These are phyloP conservation scores for Tetramorium simillimum DNA, from an alignment of 1,140 invertebrate genomes.

Conservation along the genomic window DNA sequence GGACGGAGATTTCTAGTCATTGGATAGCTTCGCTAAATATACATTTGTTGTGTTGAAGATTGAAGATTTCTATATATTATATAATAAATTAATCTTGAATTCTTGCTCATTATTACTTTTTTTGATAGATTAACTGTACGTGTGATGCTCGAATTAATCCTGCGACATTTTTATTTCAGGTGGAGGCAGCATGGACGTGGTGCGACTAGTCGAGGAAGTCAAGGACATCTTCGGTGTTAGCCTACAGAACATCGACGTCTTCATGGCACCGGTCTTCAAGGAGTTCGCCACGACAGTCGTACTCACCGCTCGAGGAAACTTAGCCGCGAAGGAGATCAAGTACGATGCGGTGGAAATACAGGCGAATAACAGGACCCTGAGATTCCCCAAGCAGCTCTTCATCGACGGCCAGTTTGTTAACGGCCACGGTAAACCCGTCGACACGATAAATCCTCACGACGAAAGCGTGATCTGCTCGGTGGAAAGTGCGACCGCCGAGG, in stretches of 20 bases:
- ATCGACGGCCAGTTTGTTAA: slow-evolving; percentile 96
- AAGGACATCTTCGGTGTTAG: slow-evolving; percentile 92
- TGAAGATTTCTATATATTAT: not conserved
- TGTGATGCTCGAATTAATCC: not conserved
- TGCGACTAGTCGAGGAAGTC: slow-evolving; percentile 96
- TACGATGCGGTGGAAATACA: slow-evolving; percentile 91
- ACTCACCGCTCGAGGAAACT: slow-evolving; percentile 88
- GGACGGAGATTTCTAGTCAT: not conserved
- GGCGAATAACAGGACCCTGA: slow-evolving; percentile 94
- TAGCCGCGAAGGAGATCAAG: slow-evolving; percentile 85
- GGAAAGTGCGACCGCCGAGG: slow-evolving; percentile 90
- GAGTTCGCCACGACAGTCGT: slow-evolving; percentile 92
- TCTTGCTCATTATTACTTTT: not conserved
- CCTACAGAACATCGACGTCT: slow-evolving; percentile 96
- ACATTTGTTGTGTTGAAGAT: not conserved
- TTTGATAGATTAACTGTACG: not conserved
- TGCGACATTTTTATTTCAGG: slow-evolving; percentile 80
- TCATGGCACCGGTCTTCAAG: slow-evolving; percentile 95
- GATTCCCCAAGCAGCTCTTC: slow-evolving; percentile 95
- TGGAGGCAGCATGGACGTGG: slow-evolving; percentile 98
- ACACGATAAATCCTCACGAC: slow-evolving; percentile 94
- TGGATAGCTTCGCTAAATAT: not conserved
- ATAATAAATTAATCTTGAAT: slow-evolving; percentile 7
- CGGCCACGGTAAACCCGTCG: slow-evolving; percentile 88
- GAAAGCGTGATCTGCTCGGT: slow-evolving; percentile 92